Conservation (phyloP, 2,888 invertebrate genomes). For the Chrysomela aeneicollis region DNA sequence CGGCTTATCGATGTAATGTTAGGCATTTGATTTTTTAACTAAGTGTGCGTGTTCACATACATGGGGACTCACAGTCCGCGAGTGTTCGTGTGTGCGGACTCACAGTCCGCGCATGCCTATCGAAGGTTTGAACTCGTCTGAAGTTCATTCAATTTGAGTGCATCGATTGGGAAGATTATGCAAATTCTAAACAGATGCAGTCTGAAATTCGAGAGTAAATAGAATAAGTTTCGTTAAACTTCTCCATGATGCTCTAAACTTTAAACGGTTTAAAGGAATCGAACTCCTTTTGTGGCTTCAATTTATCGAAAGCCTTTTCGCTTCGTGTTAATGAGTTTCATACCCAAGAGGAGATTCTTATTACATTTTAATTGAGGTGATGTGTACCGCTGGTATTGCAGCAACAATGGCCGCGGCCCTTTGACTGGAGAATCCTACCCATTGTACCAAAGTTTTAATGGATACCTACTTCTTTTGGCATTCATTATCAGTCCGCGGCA, state of each 20-base stretch:
- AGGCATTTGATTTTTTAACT: too few relatives aligned
- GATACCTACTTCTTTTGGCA: slow-evolving; percentile 60
- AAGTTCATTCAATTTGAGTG: too few relatives aligned
- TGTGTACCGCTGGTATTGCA: slow-evolving; percentile 61
- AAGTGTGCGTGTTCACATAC: too few relatives aligned
- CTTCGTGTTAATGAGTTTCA: slow-evolving; percentile 62
- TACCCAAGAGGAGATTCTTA: slow-evolving; percentile 61
- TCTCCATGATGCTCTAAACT: background rate
- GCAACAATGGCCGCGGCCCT: slow-evolving; percentile 51
- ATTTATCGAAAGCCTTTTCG: slow-evolving; percentile 58
- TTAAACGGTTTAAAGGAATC: slow-evolving; percentile 27
- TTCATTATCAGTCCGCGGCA: slow-evolving; percentile 60
- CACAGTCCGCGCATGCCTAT: too few relatives aligned
- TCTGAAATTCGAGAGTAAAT: background rate
- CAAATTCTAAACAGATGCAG: too few relatives aligned
- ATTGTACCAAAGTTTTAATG: slow-evolving; percentile 62
- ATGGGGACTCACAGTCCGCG: too few relatives aligned
- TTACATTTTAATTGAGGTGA: slow-evolving; percentile 64
- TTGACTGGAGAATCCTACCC: slow-evolving; percentile 28
- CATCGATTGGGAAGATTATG: too few relatives aligned
- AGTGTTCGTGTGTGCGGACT: too few relatives aligned
- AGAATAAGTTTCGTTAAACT: background rate
- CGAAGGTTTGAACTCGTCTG: too few relatives aligned
- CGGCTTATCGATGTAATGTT: too few relatives aligned
- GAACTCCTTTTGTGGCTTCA: slow-evolving; percentile 51